Evolutionary conservation across 53 echinoderm and acorn worm species (phyloP), one percentile per base, ranked within the genome.

Genomic region (Antedon mediterranea): DNA sequence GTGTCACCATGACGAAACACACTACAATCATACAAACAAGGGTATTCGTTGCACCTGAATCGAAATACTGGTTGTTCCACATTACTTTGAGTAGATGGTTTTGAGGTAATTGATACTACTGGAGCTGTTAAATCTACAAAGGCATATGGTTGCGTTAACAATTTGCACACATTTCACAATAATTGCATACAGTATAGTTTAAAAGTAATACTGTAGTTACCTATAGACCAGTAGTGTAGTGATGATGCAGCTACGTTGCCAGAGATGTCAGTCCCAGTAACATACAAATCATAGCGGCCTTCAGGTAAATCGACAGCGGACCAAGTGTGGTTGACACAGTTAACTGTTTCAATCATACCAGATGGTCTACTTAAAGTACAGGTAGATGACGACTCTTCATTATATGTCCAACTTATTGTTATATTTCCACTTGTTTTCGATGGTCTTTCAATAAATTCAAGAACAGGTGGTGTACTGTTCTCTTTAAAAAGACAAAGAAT

Each of bases 121-220:
- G 78, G 78, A n/a, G 78, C 30, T 4, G 78, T 78, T 43, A 43
- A 78, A 78, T 78, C 78, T 78, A 57, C 3, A 78, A 42, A 9
- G 32, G 29, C 5, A 37, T 37, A 37, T n/a, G n/a, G n/a, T n/a
- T n/a, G n/a, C n/a, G n/a, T n/a, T n/a, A n/a, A n/a, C n/a, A n/a
- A n/a, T n/a, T n/a, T n/a, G n/a, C n/a, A n/a, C n/a, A n/a, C n/a
- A n/a, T n/a, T n/a, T n/a, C n/a, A n/a, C n/a, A n/a, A n/a, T n/a
- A n/a, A n/a, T n/a, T n/a, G n/a, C n/a, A n/a, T n/a, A n/a, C n/a
- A n/a, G n/a, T n/a, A n/a, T n/a, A n/a, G n/a, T n/a, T n/a, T n/a
- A n/a, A n/a, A n/a, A n/a, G n/a, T n/a, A n/a, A 41, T 41, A 13
- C 4, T 7, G 23, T 57, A 78, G 43, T 42, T 43, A 78, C 78